Base-by-base conservation (phyloP, 2,888 invertebrate species). In the Eristalis pertinax region DNA sequence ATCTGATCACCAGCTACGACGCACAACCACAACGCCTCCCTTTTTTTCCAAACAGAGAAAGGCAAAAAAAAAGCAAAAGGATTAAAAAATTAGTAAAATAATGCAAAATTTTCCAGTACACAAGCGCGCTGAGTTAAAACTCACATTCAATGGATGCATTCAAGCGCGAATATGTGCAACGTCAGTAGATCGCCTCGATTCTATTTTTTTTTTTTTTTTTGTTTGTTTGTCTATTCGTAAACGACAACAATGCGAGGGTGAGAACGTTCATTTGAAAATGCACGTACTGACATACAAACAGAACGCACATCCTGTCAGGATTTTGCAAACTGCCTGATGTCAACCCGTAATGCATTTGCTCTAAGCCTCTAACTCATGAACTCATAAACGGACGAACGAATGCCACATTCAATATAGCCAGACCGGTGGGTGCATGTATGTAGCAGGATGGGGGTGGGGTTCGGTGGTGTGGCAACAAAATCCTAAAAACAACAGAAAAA, bases 291-390 rank as follows among this genome's bases (percentile, higher is more conserved):
- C 38, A 24, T 11, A 65, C 22, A 63, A 74, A 50, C 13, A 22
- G 19, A 65, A 62, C 35, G 43, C 67, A 80, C 32, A 63, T 75
- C 62, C 68, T 68, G 80, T 80, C 80, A 74, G 68, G 58, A 73
- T 60, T 80, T 62, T 68, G 50, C 50, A 50, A 5, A 19, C 73
- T 62, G 73, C 26, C 50, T 62, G 62, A 74, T 80, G 67, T 80
- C 80, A 74, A 56, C 62, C 38, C 19, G 2, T 56, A 63, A 68
- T 80, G 62, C 67, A 80, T 80, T 73, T 26, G 60, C 73, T 73
- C 32, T 35, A 68, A 68, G 35, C 68, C 74, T 35, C 32, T 38
- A 74, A 68, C 74, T 73, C 68, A 68, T 38, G 74, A 73, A 15
- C 73, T 32, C 32, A 32, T 32, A 32, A 32, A 10, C 32, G 32